Conservation (phyloP, 2,888 invertebrate species). For the Prosapia bicincta region DNA sequence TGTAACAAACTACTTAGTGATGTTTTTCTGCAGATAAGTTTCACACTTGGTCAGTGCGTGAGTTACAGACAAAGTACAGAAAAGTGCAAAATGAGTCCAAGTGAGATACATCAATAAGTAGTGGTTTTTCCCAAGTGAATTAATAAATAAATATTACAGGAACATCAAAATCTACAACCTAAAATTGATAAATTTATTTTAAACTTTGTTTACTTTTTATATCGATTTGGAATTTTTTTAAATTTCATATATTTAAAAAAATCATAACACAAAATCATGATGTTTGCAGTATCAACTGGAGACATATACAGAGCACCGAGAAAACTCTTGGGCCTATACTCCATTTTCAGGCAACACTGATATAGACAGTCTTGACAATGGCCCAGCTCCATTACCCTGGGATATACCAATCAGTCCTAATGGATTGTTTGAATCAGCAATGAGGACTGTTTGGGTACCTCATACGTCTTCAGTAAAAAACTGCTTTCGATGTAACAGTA, state of each 20-base stretch:
- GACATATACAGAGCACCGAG: constrained; percentile 51
- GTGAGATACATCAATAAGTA: too few species aligned
- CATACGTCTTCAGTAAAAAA: constrained; percentile 50
- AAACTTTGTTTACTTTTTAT: background rate
- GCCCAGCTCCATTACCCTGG: constrained; percentile 49
- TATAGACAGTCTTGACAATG: constrained; percentile 46
- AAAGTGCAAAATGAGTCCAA: too few species aligned
- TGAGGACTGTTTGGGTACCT: constrained; percentile 49
- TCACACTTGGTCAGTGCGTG: too few species aligned
- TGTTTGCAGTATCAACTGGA: constrained; percentile 50
- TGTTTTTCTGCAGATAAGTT: too few species aligned
- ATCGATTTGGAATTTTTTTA: background rate
- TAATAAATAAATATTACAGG: too few species aligned
- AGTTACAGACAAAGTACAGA: too few species aligned
- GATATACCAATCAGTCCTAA: constrained; percentile 47
- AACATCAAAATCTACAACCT: too few species aligned
- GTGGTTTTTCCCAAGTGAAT: too few species aligned
- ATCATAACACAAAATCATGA: background rate
- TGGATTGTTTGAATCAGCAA: constrained; percentile 47
- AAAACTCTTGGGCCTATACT: constrained; percentile 51
- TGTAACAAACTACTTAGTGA: too few species aligned
- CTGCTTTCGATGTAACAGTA: constrained; percentile 47
- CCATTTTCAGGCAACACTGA: constrained; percentile 48
- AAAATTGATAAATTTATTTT: background rate
- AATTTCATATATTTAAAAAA: background rate